Base-by-base conservation (phyloP, 1,140 invertebrate genomes). In the Saccostrea glomerata region DNA sequence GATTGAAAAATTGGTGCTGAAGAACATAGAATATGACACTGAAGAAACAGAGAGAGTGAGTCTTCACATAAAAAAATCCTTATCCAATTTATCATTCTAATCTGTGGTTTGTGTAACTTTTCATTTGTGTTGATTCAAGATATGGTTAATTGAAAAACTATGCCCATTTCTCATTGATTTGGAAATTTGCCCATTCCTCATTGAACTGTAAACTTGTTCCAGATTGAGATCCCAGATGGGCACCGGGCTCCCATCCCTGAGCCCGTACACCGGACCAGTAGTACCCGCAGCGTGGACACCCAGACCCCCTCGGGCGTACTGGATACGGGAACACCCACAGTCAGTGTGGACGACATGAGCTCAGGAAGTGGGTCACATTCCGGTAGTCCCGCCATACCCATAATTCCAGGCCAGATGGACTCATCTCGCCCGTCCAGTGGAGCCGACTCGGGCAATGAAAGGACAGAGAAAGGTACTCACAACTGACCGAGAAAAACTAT, bases 171-270 rank as follows among this genome's bases (percentile, higher is more conserved):
- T 47, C 47, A 47, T 47, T 77, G 2, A 30, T 17, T 4, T 30
- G 12, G 12, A 30, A 12, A 12, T 77, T 77, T 47, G 47, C 47
- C 47, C 47, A 47, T 47, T 47, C 5, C 47, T 47, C 47, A 47
- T 47, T 77, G 0, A 30, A 40, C 2, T 30, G 1, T 15, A 30
- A 12, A 12, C 36, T 77, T 25, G 30, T 77, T 30, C 36, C 15
- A 77, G 70, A 77, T 30, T 77, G 91, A 93, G 58, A 92, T 93
- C 84, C 97, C 97, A 23, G 97, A 98, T 96, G 97, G 97, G 56
- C 97, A 98, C 93, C 95, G 97, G 90, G 97, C 97, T 56, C 97
- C 97, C 30, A 95, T 98, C 86, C 97, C 97, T 23, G 97, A 98
- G 92, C 94, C 97, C 20, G 95, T 97, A 56, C 95, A 97, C 88